Percentiles rank a stretch among this genome's conserved stretches.
These are phyloP conservation scores for Epirrhoe tristata DNA, from an alignment of 2,888 invertebrate genomes.

Conservation along the genomic window DNA sequence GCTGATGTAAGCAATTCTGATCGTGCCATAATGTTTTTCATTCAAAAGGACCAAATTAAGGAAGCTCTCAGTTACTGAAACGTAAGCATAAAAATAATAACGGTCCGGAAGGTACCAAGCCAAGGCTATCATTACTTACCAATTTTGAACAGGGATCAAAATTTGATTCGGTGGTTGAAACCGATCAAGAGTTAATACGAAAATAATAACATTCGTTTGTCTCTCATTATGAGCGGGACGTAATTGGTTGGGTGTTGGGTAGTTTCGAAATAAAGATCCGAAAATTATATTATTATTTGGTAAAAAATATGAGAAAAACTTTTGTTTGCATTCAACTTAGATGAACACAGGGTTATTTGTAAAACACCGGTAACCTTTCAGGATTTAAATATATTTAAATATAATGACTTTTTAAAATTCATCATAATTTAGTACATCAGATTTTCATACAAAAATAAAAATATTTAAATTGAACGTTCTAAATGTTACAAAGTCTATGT, in stretches of 20 bases:
- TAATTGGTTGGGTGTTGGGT: constrained; percentile 50
- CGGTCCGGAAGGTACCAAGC: constrained; percentile 54
- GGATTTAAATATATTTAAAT: no score
- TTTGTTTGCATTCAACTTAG: background rate
- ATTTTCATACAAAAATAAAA: no score
- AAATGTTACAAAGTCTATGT: no score
- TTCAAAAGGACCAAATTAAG: constrained; percentile 31
- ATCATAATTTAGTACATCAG: no score
- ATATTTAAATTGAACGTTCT: no score
- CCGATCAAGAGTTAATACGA: constrained; percentile 78
- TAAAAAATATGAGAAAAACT: background rate
- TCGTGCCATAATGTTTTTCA: background rate
- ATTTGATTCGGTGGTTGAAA: constrained; percentile 68
- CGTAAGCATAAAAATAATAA: constrained; percentile 45
- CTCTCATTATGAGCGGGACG: constrained; percentile 66
- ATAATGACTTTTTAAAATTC: no score
- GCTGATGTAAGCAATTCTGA: background rate
- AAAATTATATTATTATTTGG: background rate
- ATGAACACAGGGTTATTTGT: no score
- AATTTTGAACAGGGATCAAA: constrained; percentile 65
- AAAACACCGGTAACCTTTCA: no score
- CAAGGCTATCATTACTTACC: constrained; percentile 72
- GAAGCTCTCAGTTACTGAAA: constrained; percentile 42
- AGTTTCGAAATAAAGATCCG: constrained; percentile 22
- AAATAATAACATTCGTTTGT: constrained; percentile 79